Base-by-base conservation (phyloP, 2,888 invertebrate genomes). In the Eilema griseolum region DNA sequence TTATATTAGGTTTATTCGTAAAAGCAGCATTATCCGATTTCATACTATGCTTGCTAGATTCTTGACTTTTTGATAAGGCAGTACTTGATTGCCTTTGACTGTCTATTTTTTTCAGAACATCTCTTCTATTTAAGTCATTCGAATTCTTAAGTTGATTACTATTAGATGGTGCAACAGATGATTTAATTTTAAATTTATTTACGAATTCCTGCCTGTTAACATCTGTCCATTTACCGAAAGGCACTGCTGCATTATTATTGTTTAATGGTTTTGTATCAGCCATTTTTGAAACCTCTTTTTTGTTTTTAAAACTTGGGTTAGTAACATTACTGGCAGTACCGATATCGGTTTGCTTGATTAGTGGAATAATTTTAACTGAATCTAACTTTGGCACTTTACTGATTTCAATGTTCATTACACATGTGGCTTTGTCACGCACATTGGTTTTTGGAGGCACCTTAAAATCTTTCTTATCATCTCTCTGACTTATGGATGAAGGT, bases 181-280 rank as follows among this genome's bases (percentile, higher is more conserved):
- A 83, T 82, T 92, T 95, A 8, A 88, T 82, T 83, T 93, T 94
- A 67, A 95, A 91, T 88, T 93, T 93, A 76, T 91, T 91, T 26
- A 95, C 83, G 83, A 94, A 95, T 60, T 92, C 93, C 84, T 94
- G 93, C 69, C 94, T 92, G 77, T 95, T 92, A 10, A 89, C 94
- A 74, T 92, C 93, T 56, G 95, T 95, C 95, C 95, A 95, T 84
- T 93, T 90, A 11, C 95, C 95, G 82, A 95, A 95, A 46, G 95
- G 95, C 57, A 95, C 95, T 52, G 92, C 89, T 33, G 87, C 81
- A 75, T 91, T 89, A 77, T 91, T 93, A 76, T 90, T 92, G 66
- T 88, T 90, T 2, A 85, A 83, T 60, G 89, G 84, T 77, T 89
- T 92, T 31, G 81, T 33, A 71, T 86, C 85, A 62, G 75, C 65